These are phyloP conservation scores for Stegodyphus dumicola DNA, from an alignment of 1,140 invertebrate species.

Conservation along the genomic window DNA sequence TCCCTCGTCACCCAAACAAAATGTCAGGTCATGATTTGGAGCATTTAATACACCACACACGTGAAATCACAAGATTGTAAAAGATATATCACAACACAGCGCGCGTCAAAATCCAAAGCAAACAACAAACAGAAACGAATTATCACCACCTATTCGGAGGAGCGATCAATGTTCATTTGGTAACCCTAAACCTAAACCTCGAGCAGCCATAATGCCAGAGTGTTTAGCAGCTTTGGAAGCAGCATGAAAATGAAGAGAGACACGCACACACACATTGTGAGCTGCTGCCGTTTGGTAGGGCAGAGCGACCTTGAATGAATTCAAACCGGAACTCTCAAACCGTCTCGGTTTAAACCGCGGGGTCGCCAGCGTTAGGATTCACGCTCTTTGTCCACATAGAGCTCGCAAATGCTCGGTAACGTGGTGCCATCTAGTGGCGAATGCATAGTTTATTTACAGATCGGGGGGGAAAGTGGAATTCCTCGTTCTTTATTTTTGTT, in stretches of 20 bases:
- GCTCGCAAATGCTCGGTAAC: background rate
- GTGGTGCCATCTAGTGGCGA: conserved; percentile 39
- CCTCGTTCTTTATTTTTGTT: background rate
- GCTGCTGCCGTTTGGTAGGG: conserved; percentile 10
- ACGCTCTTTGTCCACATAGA: conserved; percentile 13
- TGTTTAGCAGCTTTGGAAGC: background rate
- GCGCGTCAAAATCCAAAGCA: background rate
- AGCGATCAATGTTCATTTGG: background rate
- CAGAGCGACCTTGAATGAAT: conserved; percentile 56
- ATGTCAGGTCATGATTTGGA: background rate
- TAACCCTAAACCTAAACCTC: background rate
- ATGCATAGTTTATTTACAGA: background rate
- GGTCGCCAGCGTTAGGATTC: conserved; percentile 11
- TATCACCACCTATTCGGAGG: background rate
- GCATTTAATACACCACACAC: background rate
- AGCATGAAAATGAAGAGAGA: conserved; percentile 2
- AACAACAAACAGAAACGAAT: background rate
- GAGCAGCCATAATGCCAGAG: background rate
- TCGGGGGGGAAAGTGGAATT: background rate
- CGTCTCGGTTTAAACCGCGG: conserved; percentile 54
- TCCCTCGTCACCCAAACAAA: background rate
- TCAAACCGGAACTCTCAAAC: conserved; percentile 57
- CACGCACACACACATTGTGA: background rate
- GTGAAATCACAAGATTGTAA: background rate
- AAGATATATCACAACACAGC: background rate